These are phyloP conservation scores for Mixornis gularis DNA, from an alignment of 2,113 vertebrate species.

Conservation along the genomic window DNA sequence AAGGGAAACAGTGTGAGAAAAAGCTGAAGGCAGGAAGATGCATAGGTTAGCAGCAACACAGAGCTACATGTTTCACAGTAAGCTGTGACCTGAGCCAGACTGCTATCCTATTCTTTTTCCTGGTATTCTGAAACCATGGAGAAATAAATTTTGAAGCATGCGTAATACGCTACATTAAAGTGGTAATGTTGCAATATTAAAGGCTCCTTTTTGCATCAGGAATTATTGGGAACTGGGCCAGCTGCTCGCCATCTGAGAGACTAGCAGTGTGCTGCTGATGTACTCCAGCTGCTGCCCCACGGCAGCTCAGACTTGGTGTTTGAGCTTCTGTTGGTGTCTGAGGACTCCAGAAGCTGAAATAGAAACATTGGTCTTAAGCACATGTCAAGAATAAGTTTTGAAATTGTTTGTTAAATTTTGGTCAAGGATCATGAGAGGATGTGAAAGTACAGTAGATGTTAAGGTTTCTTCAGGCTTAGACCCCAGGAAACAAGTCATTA, in stretches of 20 bases:
- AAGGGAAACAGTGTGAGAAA: not conserved
- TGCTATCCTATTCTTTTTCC: not conserved
- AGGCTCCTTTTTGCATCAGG: not conserved
- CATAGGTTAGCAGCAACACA: not conserved
- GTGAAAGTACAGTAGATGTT: not conserved
- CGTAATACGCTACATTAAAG: not conserved
- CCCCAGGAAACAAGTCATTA: not conserved
- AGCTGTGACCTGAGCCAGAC: not conserved
- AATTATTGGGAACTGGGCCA: not conserved
- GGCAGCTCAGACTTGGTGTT: not conserved
- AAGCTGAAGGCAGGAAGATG: not conserved
- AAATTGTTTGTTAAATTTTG: not conserved
- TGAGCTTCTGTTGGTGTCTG: too few species aligned
- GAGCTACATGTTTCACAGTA: not conserved
- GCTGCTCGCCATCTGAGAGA: fast-evolving
- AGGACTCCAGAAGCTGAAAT: not conserved
- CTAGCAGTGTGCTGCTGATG: not conserved
- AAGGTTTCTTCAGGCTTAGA: not conserved
- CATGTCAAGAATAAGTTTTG: not conserved
- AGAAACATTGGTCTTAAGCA: not conserved
- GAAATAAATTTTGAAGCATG: not conserved
- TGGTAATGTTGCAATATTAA: not conserved
- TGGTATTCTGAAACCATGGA: not conserved
- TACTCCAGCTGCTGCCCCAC: not conserved
- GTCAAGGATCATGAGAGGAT: not conserved